Evolutionary conservation across 2,888 invertebrate species (phyloP), one percentile per base, ranked within the genome.

Genomic region (Nemapogon koenigi): DNA sequence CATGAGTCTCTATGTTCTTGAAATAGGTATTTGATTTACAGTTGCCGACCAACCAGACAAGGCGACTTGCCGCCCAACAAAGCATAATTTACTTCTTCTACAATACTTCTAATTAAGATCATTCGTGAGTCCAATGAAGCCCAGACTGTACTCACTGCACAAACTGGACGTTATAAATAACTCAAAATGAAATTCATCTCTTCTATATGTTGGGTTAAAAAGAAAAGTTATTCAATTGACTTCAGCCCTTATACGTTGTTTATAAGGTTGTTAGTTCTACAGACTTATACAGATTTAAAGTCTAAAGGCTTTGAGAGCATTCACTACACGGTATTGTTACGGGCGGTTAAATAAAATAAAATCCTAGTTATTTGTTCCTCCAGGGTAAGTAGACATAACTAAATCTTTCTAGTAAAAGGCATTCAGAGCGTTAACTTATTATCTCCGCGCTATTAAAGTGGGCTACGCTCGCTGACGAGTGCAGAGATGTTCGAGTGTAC

Each of bases 61-160:
- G 44, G 43, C 39, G 37, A 45, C 42, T 42, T 30, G 47, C 48
- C 44, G 48, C 46, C 51, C 18, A 18, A 38, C 29, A 62, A 61
- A 59, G 62, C 57, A 66, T 73, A 68, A 69, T 67, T 72, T 71
- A 71, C 63, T 51, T 59, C 58, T 56, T 54, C 45, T 55, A 76
- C 73, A 75, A 75, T 73, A 64, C 69, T 70, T 73, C 72, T 76
- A 73, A 76, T 75, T 75, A 75, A 73, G 76, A 72, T 72, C 70
- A 70, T 67, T 67, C 71, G 68, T 68, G 66, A 60, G 62, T 43
- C 60, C 62, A 59, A 67, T 61, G 67, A 61, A 61, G 58, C 57
- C 49, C 57, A 63, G 58, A 58, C 60, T 64, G 59, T 61, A 57
- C 62, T 58, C 57, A 55, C 58, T 63, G 62, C 59, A 65, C 61